Conservation (phyloP, 2,113 vertebrate species). For the Microcebus jonahi region DNA sequence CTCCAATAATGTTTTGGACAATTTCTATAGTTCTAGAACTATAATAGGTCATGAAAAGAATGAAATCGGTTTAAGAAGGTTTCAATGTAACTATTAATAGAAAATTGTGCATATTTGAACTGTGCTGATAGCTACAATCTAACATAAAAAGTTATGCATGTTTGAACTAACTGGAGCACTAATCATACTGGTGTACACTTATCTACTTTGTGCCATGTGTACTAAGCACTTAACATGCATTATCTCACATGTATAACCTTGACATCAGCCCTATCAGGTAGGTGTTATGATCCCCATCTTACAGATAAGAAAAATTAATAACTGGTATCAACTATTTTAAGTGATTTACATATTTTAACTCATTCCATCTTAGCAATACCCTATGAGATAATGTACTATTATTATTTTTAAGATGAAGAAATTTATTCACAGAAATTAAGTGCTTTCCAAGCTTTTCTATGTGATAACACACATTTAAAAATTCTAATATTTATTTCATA, state of each 20-base stretch:
- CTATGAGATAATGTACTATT: not conserved
- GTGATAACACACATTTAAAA: conserved; percentile 17
- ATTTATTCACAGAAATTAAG: conserved; percentile 23
- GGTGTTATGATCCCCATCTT: not conserved
- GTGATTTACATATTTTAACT: conserved; percentile 24
- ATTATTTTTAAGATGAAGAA: conserved; percentile 20
- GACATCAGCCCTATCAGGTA: not conserved
- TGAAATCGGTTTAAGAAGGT: not conserved
- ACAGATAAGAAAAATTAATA: not conserved
- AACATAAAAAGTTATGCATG: not conserved
- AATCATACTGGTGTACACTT: not conserved
- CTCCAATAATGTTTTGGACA: not conserved
- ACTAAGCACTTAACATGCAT: not conserved
- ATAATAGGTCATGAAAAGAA: not conserved
- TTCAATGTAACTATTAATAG: not conserved
- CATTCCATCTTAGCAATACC: not conserved
- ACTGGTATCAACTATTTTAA: not conserved
- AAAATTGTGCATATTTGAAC: not conserved
- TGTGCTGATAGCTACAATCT: not conserved
- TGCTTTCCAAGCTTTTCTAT: conserved; percentile 11
- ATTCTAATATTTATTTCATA: not conserved
- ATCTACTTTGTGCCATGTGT: not conserved
- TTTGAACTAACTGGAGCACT: not conserved
- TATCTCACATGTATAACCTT: not conserved
- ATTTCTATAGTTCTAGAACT: not conserved